Percentiles rank a stretch among this genome's conserved stretches.
These are phyloP conservation scores for Australoheros scitulus DNA, from an alignment of 2,113 vertebrate species.

Conservation along the genomic window DNA sequence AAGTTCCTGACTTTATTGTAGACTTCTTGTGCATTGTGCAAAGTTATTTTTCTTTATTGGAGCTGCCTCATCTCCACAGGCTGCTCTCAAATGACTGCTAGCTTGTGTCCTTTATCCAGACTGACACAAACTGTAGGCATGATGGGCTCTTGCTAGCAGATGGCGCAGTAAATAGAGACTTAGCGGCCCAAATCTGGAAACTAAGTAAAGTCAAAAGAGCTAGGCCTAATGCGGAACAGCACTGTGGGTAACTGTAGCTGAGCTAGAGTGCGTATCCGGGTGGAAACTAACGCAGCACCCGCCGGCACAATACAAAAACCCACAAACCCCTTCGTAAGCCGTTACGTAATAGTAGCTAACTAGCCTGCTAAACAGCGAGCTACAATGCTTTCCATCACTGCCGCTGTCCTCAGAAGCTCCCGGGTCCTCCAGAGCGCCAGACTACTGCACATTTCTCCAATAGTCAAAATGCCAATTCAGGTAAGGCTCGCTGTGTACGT, in stretches of 20 bases:
- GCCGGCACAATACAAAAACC: fast-evolving
- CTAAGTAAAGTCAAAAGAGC: background rate
- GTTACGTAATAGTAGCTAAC: too few relatives aligned
- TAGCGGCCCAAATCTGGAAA: conserved; percentile 10
- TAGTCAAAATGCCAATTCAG: conserved; percentile 77
- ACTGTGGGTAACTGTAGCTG: background rate
- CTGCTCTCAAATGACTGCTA: background rate
- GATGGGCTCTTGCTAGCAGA: conserved; percentile 29
- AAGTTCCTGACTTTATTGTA: background rate
- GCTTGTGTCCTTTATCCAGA: too few relatives aligned
- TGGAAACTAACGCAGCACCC: background rate
- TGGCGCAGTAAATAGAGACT: conserved; percentile 52
- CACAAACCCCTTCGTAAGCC: background rate
- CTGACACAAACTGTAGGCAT: background rate
- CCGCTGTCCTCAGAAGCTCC: conserved; percentile 14
- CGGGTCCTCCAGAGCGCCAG: conserved; percentile 9
- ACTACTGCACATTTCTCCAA: conserved; percentile 51
- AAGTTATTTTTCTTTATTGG: background rate
- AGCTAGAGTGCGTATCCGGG: background rate
- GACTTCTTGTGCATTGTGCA: background rate
- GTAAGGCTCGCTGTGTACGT: conserved; percentile 50
- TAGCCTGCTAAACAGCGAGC: background rate
- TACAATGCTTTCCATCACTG: conserved; percentile 47
- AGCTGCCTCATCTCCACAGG: background rate
- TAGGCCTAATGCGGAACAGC: background rate